phyloP scores from a whole-genome alignment of 1,140 invertebrate species.

The Drosophila miranda region DNA sequence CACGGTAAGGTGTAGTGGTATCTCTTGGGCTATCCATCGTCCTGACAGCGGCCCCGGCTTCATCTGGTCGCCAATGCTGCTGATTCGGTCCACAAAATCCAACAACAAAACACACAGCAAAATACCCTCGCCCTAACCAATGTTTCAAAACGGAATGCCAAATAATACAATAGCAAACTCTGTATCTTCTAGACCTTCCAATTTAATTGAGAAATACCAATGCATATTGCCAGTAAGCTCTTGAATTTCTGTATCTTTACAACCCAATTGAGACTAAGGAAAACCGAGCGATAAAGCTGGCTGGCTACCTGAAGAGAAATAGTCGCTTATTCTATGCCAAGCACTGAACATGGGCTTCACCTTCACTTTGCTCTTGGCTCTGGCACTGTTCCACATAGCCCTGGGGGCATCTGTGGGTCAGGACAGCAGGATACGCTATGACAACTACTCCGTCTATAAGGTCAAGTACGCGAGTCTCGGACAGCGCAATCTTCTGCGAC shows the following conservation, averaged over 20 bases:
- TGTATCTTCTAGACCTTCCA: too few relatives aligned
- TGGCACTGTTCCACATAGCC: constrained; percentile 1
- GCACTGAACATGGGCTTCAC: constrained; percentile 36
- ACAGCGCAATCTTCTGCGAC: constrained; percentile 38
- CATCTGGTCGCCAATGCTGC: too few relatives aligned
- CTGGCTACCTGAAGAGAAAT: background rate
- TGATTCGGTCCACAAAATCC: too few relatives aligned
- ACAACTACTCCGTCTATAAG: constrained; percentile 60
- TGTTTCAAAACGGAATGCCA: too few relatives aligned
- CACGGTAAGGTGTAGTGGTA: too few relatives aligned
- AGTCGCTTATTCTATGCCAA: constrained; percentile 23
- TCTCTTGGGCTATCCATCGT: too few relatives aligned
- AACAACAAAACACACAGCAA: too few relatives aligned
- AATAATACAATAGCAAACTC: too few relatives aligned
- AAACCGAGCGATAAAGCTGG: constrained; percentile 4
- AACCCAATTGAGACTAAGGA: constrained; percentile 9
- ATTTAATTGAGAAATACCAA: background rate
- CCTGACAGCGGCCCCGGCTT: too few relatives aligned
- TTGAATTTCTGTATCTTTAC: constrained; percentile 36
- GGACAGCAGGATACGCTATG: constrained; percentile 54
- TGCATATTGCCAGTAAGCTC: constrained; percentile 7
- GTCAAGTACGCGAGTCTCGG: constrained; percentile 31
- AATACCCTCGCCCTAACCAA: too few relatives aligned
- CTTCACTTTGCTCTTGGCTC: background rate
- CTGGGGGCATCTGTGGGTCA: constrained; percentile 16